Conservation (phyloP, 2,888 invertebrate species). For the Macroteleia sp. region DNA sequence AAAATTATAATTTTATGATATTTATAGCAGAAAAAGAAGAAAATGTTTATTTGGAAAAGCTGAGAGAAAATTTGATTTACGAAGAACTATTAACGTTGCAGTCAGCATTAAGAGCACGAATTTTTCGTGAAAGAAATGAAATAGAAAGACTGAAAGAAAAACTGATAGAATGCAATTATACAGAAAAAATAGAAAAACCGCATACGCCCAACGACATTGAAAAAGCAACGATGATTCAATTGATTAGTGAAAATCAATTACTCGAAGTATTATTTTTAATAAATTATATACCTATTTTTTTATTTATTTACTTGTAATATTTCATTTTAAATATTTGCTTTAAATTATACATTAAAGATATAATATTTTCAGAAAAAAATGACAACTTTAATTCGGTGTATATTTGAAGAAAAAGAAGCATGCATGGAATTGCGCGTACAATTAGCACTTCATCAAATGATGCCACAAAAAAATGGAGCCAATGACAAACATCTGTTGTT, state of each 20-base stretch:
- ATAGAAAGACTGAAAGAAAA: constrained; percentile 86
- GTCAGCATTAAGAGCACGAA: constrained; percentile 88
- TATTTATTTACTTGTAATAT: too few relatives aligned
- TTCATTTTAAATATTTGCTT: too few relatives aligned
- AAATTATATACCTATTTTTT: too few relatives aligned
- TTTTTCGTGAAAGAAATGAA: constrained; percentile 90
- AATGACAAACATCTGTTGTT: constrained; percentile 37
- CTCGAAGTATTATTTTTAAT: too few relatives aligned
- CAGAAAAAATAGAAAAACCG: constrained; percentile 72
- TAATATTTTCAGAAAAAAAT: constrained; percentile 85
- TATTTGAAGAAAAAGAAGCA: constrained; percentile 89
- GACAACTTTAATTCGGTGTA: constrained; percentile 87
- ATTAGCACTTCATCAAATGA: constrained; percentile 86
- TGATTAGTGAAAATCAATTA: constrained; percentile 87
- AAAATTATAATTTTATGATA: neutral
- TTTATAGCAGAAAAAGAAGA: constrained; percentile 58
- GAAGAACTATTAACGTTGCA: constrained; percentile 87
- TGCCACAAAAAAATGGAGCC: constrained; percentile 46
- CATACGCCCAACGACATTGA: constrained; percentile 85
- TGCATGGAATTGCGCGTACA: constrained; percentile 90
- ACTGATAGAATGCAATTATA: constrained; percentile 71
- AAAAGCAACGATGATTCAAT: constrained; percentile 84
- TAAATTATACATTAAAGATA: neutral
- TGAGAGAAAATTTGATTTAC: constrained; percentile 80
- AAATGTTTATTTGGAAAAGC: constrained; percentile 75